Evolutionary conservation across 2,797 vertebrate genomes (phyloP).

Genomic region (Macropus fuliginosus): DNA sequence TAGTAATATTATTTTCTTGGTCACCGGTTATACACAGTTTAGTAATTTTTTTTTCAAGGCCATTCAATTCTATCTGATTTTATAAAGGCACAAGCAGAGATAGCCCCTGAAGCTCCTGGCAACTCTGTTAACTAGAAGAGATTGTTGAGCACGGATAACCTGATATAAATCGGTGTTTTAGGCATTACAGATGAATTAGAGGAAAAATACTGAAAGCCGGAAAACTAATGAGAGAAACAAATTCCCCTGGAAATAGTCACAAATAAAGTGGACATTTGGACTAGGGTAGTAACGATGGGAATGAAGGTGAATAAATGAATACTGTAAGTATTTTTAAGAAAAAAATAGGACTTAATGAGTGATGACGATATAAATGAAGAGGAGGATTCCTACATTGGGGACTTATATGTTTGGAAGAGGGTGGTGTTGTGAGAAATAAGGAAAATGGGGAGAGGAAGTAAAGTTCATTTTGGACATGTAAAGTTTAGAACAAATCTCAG

Average conservation of each 20-base stretch:
- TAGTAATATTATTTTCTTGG: background rate
- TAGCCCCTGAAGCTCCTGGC: background rate
- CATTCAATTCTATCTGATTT: background rate
- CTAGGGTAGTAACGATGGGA: background rate
- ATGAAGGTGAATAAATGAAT: conserved; percentile 1
- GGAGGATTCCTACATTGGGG: background rate
- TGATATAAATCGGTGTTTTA: conserved; percentile 9
- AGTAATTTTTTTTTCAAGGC: background rate
- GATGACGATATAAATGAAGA: background rate
- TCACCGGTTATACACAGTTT: background rate
- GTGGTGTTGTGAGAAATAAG: background rate
- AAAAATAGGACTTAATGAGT: background rate
- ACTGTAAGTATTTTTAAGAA: background rate
- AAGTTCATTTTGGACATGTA: background rate
- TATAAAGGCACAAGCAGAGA: background rate
- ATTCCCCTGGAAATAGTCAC: background rate
- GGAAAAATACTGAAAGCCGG: conserved; percentile 19
- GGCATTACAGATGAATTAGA: conserved; percentile 4
- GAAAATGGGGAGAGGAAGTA: background rate
- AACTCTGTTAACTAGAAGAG: background rate
- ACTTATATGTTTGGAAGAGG: background rate
- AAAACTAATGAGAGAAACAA: background rate
- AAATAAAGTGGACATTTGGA: background rate
- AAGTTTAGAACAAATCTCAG: background rate
- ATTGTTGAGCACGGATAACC: background rate